Percentiles rank a stretch among this genome's conserved stretches.
These are phyloP conservation scores for Julus scandinavius DNA, from an alignment of 2,888 invertebrate species.

Conservation along the genomic window DNA sequence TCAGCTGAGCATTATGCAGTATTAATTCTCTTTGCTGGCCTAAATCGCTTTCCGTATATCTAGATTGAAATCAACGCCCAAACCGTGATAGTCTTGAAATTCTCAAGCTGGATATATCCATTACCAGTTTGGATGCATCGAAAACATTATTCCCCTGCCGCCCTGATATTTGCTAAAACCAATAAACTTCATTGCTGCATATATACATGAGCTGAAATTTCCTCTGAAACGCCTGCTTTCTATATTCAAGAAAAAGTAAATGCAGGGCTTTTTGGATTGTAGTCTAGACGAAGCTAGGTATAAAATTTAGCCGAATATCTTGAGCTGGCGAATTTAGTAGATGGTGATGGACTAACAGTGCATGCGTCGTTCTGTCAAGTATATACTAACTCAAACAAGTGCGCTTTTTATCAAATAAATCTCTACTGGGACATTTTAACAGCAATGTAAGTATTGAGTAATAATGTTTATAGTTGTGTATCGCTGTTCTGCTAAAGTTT, in stretches of 20 bases:
- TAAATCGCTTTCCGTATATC: neutral
- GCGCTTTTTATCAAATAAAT: neutral
- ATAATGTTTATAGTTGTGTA: no score
- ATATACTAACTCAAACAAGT: neutral
- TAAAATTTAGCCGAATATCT: neutral
- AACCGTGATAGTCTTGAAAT: neutral
- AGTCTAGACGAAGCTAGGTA: neutral
- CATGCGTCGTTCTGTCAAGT: neutral
- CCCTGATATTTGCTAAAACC: neutral
- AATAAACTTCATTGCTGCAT: neutral
- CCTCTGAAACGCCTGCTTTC: neutral
- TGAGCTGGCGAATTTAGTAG: neutral
- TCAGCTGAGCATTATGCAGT: neutral
- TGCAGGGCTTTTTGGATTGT: neutral
- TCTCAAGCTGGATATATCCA: neutral
- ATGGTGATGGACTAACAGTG: neutral
- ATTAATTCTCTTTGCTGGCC: neutral
- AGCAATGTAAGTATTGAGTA: neutral
- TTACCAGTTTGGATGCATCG: neutral
- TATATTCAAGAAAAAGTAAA: neutral
- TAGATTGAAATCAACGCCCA: neutral
- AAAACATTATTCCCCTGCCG: neutral
- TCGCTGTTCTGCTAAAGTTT: no score
- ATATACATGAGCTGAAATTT: conserved; percentile 1
- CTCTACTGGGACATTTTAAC: neutral